phyloP scores from a whole-genome alignment of 2,888 invertebrate species.

The Liodrosophila aerea region DNA sequence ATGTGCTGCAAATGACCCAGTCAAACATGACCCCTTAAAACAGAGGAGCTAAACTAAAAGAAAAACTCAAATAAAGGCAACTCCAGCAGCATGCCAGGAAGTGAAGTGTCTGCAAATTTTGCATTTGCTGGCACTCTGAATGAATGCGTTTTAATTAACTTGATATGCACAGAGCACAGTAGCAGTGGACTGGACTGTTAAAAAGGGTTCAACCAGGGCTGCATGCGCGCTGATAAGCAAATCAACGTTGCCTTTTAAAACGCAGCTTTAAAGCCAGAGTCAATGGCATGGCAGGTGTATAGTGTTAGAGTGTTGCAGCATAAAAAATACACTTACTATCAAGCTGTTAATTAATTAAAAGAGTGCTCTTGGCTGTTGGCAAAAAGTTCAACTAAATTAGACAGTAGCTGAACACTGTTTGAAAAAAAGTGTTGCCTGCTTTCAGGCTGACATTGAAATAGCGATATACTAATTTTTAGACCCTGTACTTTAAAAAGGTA shows the following conservation, averaged over 20 bases:
- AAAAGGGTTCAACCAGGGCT: slow-evolving; percentile 25
- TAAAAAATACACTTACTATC: no score
- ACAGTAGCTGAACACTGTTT: no score
- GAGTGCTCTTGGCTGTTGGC: no score
- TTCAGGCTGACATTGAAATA: no score
- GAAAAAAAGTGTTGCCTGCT: no score
- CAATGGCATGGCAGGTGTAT: no score
- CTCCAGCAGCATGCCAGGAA: neutral
- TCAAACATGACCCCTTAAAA: slow-evolving; percentile 36
- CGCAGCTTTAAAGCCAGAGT: neutral
- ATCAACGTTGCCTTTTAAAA: neutral
- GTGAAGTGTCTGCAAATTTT: slow-evolving; percentile 48
- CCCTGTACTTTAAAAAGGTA: no score
- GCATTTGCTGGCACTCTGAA: slow-evolving; percentile 55
- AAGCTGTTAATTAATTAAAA: no score
- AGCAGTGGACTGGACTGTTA: slow-evolving; percentile 16
- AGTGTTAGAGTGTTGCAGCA: no score
- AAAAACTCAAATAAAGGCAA: slow-evolving; percentile 16
- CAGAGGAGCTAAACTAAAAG: slow-evolving; percentile 12
- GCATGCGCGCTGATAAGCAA: neutral
- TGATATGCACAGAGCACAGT: slow-evolving; percentile 47
- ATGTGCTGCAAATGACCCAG: slow-evolving; percentile 47
- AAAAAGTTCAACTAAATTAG: no score
- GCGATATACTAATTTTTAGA: no score
- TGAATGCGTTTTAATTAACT: slow-evolving; percentile 62